These are phyloP conservation scores for Diuraphis noxia DNA, from an alignment of 1,140 invertebrate species.

Conservation along the genomic window DNA sequence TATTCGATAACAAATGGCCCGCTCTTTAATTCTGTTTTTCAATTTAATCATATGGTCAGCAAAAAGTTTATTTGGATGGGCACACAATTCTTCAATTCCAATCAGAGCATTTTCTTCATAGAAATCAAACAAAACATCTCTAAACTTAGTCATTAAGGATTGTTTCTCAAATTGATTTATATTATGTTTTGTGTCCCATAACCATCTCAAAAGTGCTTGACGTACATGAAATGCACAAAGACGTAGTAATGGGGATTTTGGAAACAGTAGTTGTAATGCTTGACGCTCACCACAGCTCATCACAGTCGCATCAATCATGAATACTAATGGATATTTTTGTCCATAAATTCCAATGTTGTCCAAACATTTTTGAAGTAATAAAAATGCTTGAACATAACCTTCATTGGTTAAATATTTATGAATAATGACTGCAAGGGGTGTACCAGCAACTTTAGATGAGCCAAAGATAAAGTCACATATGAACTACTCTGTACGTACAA, in stretches of 20 bases:
- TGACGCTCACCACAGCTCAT: background rate
- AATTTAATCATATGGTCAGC: background rate
- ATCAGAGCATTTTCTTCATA: background rate
- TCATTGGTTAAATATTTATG: background rate
- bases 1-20: background rate
- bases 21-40: background rate
- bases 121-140: background rate
- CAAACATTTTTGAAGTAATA: background rate
- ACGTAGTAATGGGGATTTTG: background rate
- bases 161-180: background rate
- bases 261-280: background rate
- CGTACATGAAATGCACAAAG: constrained; percentile 42
- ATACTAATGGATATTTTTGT: background rate
- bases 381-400: background rate
- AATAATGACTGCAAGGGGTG: background rate
- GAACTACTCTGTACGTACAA: too few relatives aligned
- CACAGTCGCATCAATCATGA: constrained; percentile 40
- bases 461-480: too few relatives aligned
- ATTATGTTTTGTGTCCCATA: constrained; percentile 15
- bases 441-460: background rate
- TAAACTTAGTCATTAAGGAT: background rate
- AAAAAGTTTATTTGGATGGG: background rate
- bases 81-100: background rate
- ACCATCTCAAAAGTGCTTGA: constrained; percentile 38
- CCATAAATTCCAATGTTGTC: background rate